Percentiles rank a stretch among this genome's conserved stretches.
phyloP scores from a whole-genome alignment of 2,113 vertebrate species.

The Scophthalmus maximus region DNA sequence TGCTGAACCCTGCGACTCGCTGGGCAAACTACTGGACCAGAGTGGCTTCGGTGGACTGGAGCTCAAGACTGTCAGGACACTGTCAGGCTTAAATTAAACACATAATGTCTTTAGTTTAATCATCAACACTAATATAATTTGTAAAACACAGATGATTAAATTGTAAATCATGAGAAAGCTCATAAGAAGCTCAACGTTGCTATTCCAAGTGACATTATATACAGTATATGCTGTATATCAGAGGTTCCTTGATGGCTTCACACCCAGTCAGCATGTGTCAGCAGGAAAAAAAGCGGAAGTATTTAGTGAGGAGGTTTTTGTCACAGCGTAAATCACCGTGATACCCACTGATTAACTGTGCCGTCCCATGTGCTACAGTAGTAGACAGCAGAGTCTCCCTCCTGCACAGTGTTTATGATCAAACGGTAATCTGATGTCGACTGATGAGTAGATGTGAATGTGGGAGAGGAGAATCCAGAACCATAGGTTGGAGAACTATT shows the following conservation, averaged over 20 bases:
- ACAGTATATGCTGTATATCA: not conserved
- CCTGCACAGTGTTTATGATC: slow-evolving; percentile 62
- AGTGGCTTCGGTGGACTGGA: too few relatives aligned
- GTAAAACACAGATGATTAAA: too few relatives aligned
- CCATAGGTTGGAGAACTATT: accelerated
- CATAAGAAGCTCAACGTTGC: too few relatives aligned
- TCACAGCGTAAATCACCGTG: slow-evolving; percentile 27
- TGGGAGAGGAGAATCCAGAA: slow-evolving; percentile 31
- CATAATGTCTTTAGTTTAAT: too few relatives aligned
- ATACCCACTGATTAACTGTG: accelerated
- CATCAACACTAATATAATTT: too few relatives aligned
- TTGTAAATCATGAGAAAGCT: too few relatives aligned
- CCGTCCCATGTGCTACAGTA: not conserved
- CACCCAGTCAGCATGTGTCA: not conserved
- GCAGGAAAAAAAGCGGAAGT: slow-evolving; percentile 2
- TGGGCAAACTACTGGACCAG: too few relatives aligned
- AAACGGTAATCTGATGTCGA: slow-evolving; percentile 59
- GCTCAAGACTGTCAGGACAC: too few relatives aligned
- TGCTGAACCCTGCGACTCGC: too few relatives aligned
- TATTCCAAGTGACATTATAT: too few relatives aligned
- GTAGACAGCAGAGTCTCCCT: slow-evolving; percentile 19
- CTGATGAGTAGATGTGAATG: slow-evolving; percentile 59
- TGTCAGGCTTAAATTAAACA: too few relatives aligned
- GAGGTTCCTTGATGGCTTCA: not conserved
- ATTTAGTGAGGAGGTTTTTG: slow-evolving; percentile 26